A percentile compares a stretch with the other conserved stretches of the same genome.
These are phyloP conservation scores for Blastomussa wellsi DNA, from an alignment of 92 coral and sea anemone species.

Conservation along the genomic window DNA sequence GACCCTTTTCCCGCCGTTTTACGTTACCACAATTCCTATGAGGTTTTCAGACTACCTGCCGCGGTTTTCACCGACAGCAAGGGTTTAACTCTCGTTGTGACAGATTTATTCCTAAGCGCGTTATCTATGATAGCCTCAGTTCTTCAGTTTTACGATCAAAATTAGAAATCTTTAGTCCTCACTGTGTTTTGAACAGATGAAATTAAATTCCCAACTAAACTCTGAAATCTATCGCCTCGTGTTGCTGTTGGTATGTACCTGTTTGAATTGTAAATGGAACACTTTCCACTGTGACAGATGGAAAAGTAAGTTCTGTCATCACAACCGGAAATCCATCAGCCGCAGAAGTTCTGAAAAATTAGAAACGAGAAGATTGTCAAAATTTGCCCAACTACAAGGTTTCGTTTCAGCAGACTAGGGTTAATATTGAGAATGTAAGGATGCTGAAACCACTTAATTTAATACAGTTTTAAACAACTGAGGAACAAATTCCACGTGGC, in stretches of 20 bases:
- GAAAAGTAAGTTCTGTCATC: slow-evolving; percentile 85
- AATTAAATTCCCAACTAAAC: not conserved
- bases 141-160: not conserved
- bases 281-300: slow-evolving; percentile 92
- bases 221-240: not conserved
- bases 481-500: no score
- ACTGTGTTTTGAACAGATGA: not conserved
- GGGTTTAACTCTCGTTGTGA: not conserved
- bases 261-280: slow-evolving; percentile 89
- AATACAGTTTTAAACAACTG: no score
- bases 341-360: slow-evolving; percentile 66
- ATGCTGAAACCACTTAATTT: no score
- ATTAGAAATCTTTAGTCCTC: not conserved
- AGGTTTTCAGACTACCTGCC: not conserved
- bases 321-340: slow-evolving; percentile 83
- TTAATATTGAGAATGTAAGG: no score
- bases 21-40: not conserved
- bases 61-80: not conserved
- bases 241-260: slow-evolving; percentile 53
- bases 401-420: no score
- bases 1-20: not conserved
- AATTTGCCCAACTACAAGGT: not conserved
- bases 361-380: not conserved
- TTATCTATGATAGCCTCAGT: no score
- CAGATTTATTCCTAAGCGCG: not conserved